Evolutionary conservation across 2,797 vertebrate species (phyloP), one percentile per base, ranked within the genome.

Genomic region (Clamator glandarius): DNA sequence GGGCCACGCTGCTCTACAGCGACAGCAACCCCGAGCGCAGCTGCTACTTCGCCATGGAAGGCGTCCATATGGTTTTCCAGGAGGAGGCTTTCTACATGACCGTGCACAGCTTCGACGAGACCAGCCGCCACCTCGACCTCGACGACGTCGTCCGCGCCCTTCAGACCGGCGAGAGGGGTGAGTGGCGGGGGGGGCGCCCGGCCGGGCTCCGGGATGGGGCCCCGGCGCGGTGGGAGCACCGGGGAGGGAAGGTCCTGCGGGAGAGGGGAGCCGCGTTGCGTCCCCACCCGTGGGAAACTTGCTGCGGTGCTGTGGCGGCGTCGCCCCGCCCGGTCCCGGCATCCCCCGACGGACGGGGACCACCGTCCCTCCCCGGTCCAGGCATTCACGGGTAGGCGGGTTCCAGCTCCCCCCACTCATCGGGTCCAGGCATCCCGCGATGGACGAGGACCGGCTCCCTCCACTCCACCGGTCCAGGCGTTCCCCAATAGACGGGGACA

Each of bases 41-140:
- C 98, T 99, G 99, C 88, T 99, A 93, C 97, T 99, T 99, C 97
- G 98, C 99, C 17, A 68, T 98, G 89, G 99, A 99, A 92, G 99
- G 99, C 8, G 98, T 99, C 93, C 98, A 98, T 88, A 93, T 97
- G 42, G 97, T 98, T 55, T 98, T 99, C 85, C 97, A 97, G 64
- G 96, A 97, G 93, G 97, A 97, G 26, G 98, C 98, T 26, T 96
- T 98, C 81, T 96, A 97, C 91, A 97, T 98, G 55, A 96, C 97
- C 46, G 95, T 97, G 15, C 97, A 98, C 63, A 97, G 26, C 96
- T 97, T 98, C 93, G 97, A 98, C 35, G 97, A 98, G 57, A 93
- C 76, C 69, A 96, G 94, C 33, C 98, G 98, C 5, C 97, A 93
- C 31, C 73, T 98, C 90, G 98, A 99, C 95, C 66, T 97, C 19